Evolutionary conservation across 2,888 invertebrate genomes (phyloP).

Genomic region (Drosophila sordidapex): DNA sequence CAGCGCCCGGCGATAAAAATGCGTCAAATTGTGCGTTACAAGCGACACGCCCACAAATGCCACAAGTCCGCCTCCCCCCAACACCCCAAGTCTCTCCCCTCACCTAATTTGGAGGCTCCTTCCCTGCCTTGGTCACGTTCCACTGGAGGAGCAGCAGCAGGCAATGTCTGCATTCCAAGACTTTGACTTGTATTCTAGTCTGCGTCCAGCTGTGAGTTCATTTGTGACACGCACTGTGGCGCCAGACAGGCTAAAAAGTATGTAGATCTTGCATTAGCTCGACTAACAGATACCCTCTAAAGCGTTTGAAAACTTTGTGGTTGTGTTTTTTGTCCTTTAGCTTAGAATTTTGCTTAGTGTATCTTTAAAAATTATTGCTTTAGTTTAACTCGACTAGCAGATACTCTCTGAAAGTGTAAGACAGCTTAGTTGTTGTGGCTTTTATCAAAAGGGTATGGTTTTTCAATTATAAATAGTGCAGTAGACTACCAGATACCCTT

Average conservation of each 20-base stretch:
- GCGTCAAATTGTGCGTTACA: conserved; percentile 79
- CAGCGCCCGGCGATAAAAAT: conserved; percentile 48
- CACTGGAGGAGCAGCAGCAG: not conserved
- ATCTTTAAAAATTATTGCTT: not conserved
- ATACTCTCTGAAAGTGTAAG: not conserved
- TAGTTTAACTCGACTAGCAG: not conserved
- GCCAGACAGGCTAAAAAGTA: conserved; percentile 24
- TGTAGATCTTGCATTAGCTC: not conserved
- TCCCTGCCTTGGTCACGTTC: conserved; percentile 38
- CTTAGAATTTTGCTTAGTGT: not conserved
- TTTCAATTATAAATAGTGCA: accelerated
- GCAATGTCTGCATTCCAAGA: conserved; percentile 45
- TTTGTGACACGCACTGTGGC: conserved; percentile 21
- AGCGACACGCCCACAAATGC: conserved; percentile 62
- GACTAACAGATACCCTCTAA: not conserved
- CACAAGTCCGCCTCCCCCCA: not conserved
- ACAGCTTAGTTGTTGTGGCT: not conserved
- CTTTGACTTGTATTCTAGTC: conserved; percentile 36
- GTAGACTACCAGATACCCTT: not conserved
- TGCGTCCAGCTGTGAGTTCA: conserved; percentile 39
- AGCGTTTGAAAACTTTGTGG: not conserved
- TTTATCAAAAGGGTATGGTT: not conserved
- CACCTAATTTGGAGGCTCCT: not conserved
- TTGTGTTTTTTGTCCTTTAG: not conserved
- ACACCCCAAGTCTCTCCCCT: not conserved